phyloP scores from a whole-genome alignment of 2,888 invertebrate genomes.

The Polylopha cassiicola region DNA sequence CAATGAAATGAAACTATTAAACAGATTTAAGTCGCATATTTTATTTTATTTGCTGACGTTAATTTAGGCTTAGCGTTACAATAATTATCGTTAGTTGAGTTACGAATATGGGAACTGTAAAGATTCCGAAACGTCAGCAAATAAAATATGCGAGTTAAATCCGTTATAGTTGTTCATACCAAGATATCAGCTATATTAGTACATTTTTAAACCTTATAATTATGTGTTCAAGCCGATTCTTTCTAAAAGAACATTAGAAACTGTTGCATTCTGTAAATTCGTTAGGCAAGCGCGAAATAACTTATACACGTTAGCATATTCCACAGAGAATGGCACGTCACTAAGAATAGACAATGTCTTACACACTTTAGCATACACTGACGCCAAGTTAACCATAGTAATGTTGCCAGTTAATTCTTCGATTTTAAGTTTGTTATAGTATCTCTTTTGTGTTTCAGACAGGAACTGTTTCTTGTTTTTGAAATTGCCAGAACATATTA shows the following conservation, averaged over 20 bases:
- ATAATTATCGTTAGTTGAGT: too few species aligned
- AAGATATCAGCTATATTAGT: too few species aligned
- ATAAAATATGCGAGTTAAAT: too few species aligned
- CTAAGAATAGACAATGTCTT: constrained; percentile 17
- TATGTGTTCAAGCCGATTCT: neutral
- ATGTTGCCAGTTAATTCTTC: neutral
- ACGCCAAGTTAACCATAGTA: constrained; percentile 1
- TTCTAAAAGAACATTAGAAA: constrained; percentile 14
- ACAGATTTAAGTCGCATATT: too few species aligned
- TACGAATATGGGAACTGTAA: too few species aligned
- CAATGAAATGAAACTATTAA: too few species aligned
- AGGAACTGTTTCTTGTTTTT: neutral
- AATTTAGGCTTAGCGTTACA: too few species aligned
- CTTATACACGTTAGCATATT: constrained; percentile 24
- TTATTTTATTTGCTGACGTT: too few species aligned
- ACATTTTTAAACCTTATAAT: neutral
- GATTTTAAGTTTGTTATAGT: constrained; percentile 11
- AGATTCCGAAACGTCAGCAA: too few species aligned
- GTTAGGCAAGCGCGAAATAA: constrained; percentile 16
- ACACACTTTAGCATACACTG: constrained; percentile 16
- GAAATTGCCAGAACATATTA: constrained; percentile 15
- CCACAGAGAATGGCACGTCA: constrained; percentile 24
- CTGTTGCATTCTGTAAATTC: constrained; percentile 14
- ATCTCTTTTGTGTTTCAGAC: constrained; percentile 9
- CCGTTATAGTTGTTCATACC: too few species aligned